phyloP scores from a whole-genome alignment of 2,888 invertebrate genomes.

The Escarpia spicata region DNA sequence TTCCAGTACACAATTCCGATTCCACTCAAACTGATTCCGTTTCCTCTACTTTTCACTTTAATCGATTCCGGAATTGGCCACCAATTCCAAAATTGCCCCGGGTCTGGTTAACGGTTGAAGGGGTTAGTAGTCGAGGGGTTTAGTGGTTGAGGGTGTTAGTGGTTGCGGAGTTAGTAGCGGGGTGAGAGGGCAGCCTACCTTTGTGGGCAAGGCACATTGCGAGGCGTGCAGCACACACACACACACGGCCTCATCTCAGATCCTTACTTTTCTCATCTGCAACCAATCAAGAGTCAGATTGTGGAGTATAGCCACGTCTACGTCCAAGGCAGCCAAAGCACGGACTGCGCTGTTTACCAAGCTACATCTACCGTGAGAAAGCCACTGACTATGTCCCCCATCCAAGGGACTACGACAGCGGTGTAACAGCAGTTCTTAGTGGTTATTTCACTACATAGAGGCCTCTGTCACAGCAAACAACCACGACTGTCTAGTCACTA shows the following conservation, averaged over 20 bases:
- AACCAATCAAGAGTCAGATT: neutral
- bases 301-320: no score
- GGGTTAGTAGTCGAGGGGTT: neutral
- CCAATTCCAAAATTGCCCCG: no score
- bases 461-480: neutral
- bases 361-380: neutral
- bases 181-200: neutral
- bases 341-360: neutral
- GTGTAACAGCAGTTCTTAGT: no score
- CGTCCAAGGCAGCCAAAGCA: no score
- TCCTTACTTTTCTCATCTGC: conserved; percentile 13
- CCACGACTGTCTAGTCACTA: neutral
- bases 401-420: neutral
- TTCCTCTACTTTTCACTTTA: no score
- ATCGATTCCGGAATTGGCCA: no score
- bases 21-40: no score
- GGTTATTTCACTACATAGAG: neutral
- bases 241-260: conserved; percentile 12
- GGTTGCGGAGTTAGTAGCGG: neutral
- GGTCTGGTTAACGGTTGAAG: no score
- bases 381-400: neutral
- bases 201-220: conserved; percentile 16
- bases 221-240: neutral
- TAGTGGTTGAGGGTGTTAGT: neutral
- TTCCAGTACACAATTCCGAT: no score